Percentiles rank a stretch among this genome's conserved stretches.
Evolutionary conservation across 2,888 invertebrate species (phyloP).

Genomic region (Eilema griseolum): DNA sequence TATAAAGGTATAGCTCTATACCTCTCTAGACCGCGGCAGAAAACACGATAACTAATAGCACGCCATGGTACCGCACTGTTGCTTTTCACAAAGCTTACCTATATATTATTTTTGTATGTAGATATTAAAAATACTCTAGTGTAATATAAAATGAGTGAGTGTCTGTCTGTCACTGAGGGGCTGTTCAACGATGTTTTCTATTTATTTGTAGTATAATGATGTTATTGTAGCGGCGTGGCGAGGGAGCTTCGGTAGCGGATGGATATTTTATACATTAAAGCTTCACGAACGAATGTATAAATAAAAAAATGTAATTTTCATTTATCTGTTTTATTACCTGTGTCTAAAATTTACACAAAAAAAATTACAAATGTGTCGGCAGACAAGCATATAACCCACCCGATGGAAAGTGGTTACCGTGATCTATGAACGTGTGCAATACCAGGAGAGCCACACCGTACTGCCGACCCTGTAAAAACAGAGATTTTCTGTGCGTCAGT

Average conservation of each 20-base stretch:
- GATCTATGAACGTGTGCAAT: too few species aligned
- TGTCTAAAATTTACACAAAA: too few species aligned
- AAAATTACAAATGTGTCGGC: too few species aligned
- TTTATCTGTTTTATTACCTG: conserved; percentile 41
- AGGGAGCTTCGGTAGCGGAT: conserved; percentile 57
- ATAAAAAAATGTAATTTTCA: conserved; percentile 64
- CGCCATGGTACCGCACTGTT: background rate
- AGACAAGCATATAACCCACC: too few species aligned
- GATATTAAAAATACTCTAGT: conserved; percentile 47
- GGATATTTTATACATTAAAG: conserved; percentile 63
- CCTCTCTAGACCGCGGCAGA: too few species aligned
- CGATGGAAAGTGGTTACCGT: too few species aligned
- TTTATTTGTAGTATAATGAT: conserved; percentile 53
- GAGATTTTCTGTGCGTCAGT: too few species aligned
- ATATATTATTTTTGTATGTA: conserved; percentile 57
- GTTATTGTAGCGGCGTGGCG: conserved; percentile 54
- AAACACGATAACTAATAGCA: too few species aligned
- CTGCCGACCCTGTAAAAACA: too few species aligned
- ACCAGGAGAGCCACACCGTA: too few species aligned
- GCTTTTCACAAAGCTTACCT: conserved; percentile 45
- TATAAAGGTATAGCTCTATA: too few species aligned
- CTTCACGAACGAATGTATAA: conserved; percentile 65
- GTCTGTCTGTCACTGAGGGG: conserved; percentile 26
- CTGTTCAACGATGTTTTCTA: conserved; percentile 44
- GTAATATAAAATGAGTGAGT: conserved; percentile 41